These are phyloP conservation scores for Protaetia brevitarsis DNA, from an alignment of 1,140 invertebrate genomes.

Conservation along the genomic window DNA sequence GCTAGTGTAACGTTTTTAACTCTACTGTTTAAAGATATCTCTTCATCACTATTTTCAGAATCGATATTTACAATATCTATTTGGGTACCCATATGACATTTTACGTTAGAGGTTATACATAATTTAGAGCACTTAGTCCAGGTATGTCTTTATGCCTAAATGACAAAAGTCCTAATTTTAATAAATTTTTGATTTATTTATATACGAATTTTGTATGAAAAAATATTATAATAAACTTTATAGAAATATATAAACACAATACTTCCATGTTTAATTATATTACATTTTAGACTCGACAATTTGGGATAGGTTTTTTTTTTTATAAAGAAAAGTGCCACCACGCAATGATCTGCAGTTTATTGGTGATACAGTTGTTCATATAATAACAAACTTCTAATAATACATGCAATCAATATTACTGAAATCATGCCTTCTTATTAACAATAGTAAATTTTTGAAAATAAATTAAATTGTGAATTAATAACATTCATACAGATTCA, in stretches of 20 bases:
- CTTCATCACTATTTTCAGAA: conserved; percentile 23
- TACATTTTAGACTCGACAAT: no score
- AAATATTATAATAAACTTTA: no score
- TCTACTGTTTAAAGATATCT: background rate
- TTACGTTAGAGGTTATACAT: background rate
- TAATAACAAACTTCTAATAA: conserved; percentile 15
- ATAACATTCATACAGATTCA: conserved; percentile 19
- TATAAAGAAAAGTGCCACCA: background rate
- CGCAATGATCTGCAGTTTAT: background rate
- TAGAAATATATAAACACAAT: no score
- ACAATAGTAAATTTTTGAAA: conserved; percentile 20
- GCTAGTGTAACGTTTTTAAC: background rate
- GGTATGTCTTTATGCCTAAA: no score
- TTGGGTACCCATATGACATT: conserved; percentile 1
- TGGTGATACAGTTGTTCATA: conserved; percentile 9
- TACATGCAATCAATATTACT: conserved; percentile 5
- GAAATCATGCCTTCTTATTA: background rate
- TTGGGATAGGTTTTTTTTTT: no score
- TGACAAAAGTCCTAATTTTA: no score
- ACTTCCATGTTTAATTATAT: no score
- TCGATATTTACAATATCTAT: conserved; percentile 16
- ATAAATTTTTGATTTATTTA: no score
- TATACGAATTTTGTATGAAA: no score
- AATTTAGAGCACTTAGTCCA: background rate
- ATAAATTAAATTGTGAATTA: conserved; percentile 20